These are phyloP conservation scores for Muntiacus reevesi DNA, from an alignment of 2,113 vertebrate genomes.

Conservation along the genomic window DNA sequence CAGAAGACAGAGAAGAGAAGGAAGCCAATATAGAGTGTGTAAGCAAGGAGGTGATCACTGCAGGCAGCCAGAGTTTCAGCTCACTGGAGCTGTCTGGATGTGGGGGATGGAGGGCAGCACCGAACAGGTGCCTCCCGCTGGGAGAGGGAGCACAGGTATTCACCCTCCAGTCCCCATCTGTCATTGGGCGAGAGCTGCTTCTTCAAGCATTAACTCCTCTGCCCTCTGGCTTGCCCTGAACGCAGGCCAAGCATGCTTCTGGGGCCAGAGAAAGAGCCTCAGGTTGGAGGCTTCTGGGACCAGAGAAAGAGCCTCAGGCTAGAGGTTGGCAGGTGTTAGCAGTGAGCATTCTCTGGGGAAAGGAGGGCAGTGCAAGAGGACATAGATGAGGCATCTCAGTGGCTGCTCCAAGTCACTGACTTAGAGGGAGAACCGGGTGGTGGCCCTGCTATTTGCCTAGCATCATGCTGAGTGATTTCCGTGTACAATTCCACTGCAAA, in stretches of 20 bases:
- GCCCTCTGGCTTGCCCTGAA: background rate
- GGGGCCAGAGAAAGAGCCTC: background rate
- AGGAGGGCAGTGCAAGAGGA: background rate
- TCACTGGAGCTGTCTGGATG: background rate
- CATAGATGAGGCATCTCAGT: fast-evolving
- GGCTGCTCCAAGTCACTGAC: background rate
- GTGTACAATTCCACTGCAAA: background rate
- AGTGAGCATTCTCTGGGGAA: background rate
- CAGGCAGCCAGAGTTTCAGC: background rate
- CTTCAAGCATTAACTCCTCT: fast-evolving
- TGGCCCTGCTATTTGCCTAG: background rate
- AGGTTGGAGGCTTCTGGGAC: background rate
- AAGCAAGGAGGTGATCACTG: background rate
- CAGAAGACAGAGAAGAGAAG: background rate
- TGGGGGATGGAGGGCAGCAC: fast-evolving
- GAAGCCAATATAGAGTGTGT: background rate
- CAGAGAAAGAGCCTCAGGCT: background rate
- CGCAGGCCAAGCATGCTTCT: background rate
- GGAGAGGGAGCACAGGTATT: background rate
- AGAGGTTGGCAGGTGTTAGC: background rate
- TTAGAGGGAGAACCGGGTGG: background rate
- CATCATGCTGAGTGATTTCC: background rate
- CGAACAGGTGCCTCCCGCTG: fast-evolving
- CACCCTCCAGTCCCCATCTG: background rate
- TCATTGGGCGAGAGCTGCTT: background rate